Percentiles rank a stretch among this genome's conserved stretches.
These are phyloP conservation scores for Cavia porcellus DNA, from an alignment of 2,113 vertebrate species.

Conservation along the genomic window DNA sequence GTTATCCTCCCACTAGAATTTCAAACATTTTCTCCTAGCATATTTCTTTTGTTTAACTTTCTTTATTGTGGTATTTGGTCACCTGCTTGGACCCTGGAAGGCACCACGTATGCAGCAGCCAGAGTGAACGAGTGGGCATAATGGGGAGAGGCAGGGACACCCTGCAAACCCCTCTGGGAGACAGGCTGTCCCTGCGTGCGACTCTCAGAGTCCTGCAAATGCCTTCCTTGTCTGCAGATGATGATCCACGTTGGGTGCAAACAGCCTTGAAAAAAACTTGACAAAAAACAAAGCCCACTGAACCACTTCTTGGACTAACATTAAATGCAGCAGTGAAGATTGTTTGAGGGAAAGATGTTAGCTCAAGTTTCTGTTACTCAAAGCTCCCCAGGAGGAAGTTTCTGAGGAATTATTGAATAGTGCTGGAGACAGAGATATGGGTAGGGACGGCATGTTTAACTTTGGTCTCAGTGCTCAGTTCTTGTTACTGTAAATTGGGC, in stretches of 20 bases:
- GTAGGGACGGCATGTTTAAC: background rate
- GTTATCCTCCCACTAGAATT: background rate
- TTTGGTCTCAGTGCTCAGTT: background rate
- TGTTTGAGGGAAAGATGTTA: background rate
- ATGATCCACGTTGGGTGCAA: background rate
- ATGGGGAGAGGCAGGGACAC: background rate
- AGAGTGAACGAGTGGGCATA: background rate
- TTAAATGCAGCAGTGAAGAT: background rate
- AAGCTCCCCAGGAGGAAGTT: background rate
- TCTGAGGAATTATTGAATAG: background rate
- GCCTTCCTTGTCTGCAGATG: background rate
- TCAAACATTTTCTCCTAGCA: background rate
- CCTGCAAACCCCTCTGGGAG: background rate
- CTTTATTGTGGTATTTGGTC: background rate
- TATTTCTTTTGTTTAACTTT: conserved; percentile 18
- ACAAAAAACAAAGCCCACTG: background rate
- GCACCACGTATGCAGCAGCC: background rate
- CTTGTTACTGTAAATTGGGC: background rate
- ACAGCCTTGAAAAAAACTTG: background rate
- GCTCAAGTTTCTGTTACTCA: accelerated
- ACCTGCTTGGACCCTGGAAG: background rate
- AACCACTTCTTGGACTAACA: background rate
- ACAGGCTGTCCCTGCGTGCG: background rate
- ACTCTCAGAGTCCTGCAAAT: background rate
- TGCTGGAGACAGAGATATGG: background rate